Conservation (phyloP, 35 echinoderm and acorn worm species). For the Apostichopus japonicus region DNA sequence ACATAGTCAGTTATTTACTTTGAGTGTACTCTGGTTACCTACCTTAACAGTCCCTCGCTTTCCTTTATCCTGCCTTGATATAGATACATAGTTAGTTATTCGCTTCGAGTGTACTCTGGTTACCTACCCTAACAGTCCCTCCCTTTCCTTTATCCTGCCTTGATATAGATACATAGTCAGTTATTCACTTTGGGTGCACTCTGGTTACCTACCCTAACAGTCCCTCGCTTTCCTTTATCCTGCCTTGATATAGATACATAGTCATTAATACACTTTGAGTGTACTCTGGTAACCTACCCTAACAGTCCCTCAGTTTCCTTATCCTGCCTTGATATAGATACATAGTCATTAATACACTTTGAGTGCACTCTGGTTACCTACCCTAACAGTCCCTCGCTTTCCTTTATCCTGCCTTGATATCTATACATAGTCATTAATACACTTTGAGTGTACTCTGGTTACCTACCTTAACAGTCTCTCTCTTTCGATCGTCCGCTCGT, state of each 20-base stretch:
- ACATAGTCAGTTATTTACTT: too few species aligned
- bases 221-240: slow-evolving; percentile 81
- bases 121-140: slow-evolving; percentile 81
- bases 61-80: too few species aligned
- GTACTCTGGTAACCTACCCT: slow-evolving; percentile 53
- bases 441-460: not conserved
- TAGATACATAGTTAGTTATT: too few species aligned
- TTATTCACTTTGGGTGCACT: not conserved
- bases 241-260: too few species aligned
- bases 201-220: slow-evolving; percentile 68
- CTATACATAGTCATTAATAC: not conserved
- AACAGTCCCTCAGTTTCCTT: slow-evolving; percentile 59
- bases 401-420: slow-evolving; percentile 45
- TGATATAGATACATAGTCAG: too few species aligned
- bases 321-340: too few species aligned
- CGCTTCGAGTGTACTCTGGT: not conserved
- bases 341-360: not conserved
- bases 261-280: too few species aligned
- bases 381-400: slow-evolving; percentile 77
- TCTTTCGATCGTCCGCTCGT: slow-evolving; percentile 74
- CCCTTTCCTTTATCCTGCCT: slow-evolving; percentile 67
- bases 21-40: not conserved
- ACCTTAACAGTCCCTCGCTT: slow-evolving; percentile 77
- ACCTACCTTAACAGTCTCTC: slow-evolving; percentile 84
- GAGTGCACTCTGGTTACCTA: slow-evolving; percentile 17